Evolutionary conservation across 1,140 invertebrate species (phyloP).

Genomic region (Trialeurodes vaporariorum): DNA sequence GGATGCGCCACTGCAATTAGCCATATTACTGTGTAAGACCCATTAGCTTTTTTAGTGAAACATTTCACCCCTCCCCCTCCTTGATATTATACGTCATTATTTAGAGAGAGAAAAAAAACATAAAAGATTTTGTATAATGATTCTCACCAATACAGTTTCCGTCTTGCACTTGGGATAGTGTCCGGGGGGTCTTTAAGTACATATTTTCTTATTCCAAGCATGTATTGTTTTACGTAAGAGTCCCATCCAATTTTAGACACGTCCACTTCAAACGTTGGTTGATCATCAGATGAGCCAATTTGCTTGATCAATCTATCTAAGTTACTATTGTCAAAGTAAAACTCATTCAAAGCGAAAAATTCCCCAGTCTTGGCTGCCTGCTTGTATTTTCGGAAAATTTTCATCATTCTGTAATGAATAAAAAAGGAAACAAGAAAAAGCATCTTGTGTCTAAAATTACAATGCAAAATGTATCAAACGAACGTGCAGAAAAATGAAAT

Average conservation of each 20-base stretch:
- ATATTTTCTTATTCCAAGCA: conserved; percentile 64
- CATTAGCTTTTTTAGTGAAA: neutral
- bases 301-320: conserved; percentile 49
- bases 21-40: neutral
- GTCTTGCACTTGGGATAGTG: conserved; percentile 47
- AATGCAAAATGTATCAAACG: neutral
- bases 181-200: conserved; percentile 61
- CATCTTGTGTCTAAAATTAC: neutral
- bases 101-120: neutral
- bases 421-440: conserved; percentile 8
- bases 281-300: conserved; percentile 45
- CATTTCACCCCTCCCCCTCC: too few species aligned
- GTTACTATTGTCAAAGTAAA: conserved; percentile 68
- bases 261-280: conserved; percentile 45
- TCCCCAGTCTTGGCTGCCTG: conserved; percentile 63
- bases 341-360: conserved; percentile 79
- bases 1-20: neutral
- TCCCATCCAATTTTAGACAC: conserved; percentile 50
- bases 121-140: too few species aligned
- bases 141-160: conserved; percentile 48
- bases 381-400: conserved; percentile 65
- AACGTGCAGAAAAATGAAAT: too few species aligned
- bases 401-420: conserved; percentile 57
- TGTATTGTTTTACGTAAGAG: conserved; percentile 54
- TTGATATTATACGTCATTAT: too few species aligned